phyloP scores from a whole-genome alignment of 2,113 vertebrate species.

The Festucalex cinctus region DNA sequence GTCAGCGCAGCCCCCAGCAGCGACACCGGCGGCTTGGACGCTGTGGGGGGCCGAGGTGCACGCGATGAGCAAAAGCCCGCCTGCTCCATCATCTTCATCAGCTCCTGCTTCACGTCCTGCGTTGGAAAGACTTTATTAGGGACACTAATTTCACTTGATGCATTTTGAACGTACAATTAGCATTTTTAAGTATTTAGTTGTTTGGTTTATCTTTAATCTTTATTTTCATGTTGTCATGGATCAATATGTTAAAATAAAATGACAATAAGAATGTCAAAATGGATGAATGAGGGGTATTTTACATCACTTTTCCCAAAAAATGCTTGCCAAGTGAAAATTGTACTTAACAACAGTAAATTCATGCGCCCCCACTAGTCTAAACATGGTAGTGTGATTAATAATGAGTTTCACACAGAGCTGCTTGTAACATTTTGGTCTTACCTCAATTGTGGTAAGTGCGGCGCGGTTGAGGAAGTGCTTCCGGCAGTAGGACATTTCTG shows the following conservation, averaged over 20 bases:
- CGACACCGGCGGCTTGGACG: slow-evolving; percentile 77
- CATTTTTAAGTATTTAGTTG: neutral
- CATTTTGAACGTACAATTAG: neutral
- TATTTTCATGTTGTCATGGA: neutral
- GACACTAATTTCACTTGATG: neutral
- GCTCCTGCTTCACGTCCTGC: slow-evolving; percentile 89
- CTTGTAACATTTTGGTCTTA: slow-evolving; percentile 59
- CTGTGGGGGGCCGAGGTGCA: slow-evolving; percentile 25
- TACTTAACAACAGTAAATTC: no score
- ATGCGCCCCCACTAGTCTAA: no score
- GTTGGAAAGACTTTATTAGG: neutral
- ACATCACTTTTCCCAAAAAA: no score
- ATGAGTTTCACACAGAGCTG: no score
- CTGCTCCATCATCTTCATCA: slow-evolving; percentile 86
- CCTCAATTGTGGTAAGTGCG: slow-evolving; percentile 89
- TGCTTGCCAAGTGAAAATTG: no score
- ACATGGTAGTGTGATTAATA: no score
- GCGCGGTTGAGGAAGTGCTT: slow-evolving; percentile 90
- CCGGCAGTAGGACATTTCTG: slow-evolving; percentile 84
- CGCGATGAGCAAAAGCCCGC: slow-evolving; percentile 78
- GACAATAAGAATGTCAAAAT: neutral
- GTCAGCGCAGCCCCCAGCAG: slow-evolving; percentile 87
- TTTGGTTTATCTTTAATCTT: neutral
- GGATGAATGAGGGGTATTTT: no score
- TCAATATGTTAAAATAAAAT: neutral